Percentiles rank a stretch among this genome's conserved stretches.
Evolutionary conservation across 2,797 vertebrate species (phyloP).

Genomic region (Thalassophryne amazonica): DNA sequence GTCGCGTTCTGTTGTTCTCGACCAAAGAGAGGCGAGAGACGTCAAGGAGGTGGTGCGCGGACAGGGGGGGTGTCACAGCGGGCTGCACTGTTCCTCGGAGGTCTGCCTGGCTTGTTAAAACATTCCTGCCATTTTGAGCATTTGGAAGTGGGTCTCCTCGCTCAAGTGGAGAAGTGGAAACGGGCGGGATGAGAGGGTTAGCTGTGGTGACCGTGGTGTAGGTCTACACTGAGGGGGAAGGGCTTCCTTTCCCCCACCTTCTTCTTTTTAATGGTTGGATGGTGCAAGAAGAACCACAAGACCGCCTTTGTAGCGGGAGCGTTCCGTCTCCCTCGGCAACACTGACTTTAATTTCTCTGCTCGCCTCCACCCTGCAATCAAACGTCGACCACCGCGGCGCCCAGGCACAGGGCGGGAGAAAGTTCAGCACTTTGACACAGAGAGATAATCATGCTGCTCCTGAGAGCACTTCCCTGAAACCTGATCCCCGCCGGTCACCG

Average conservation of each 20-base stretch:
- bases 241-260: slow-evolving; percentile 20
- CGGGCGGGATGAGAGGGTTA: slow-evolving; percentile 43
- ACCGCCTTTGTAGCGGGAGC: slow-evolving; percentile 53
- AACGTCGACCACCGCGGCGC: slow-evolving; percentile 8
- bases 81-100: slow-evolving; percentile 48
- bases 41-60: slow-evolving; percentile 2
- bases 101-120: slow-evolving; percentile 67
- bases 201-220: slow-evolving; percentile 15
- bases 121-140: slow-evolving; percentile 80
- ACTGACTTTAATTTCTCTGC: slow-evolving; percentile 43
- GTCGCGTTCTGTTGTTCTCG: slow-evolving; percentile 21
- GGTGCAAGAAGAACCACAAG: slow-evolving; percentile 48
- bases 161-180: slow-evolving; percentile 67
- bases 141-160: slow-evolving; percentile 70
- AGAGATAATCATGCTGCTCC: slow-evolving; percentile 31
- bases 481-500: slow-evolving; percentile 43
- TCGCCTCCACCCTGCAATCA: slow-evolving; percentile 17
- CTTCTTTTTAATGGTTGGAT: slow-evolving; percentile 43
- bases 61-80: not conserved
- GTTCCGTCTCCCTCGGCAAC: slow-evolving; percentile 50
- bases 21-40: slow-evolving; percentile 10
- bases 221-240: slow-evolving; percentile 57
- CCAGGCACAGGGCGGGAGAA: slow-evolving; percentile 19
- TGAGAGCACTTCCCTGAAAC: slow-evolving; percentile 37
- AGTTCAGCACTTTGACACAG: slow-evolving; percentile 37